Conservation (phyloP, 1,140 invertebrate species). For the Bombus sibiricus region DNA sequence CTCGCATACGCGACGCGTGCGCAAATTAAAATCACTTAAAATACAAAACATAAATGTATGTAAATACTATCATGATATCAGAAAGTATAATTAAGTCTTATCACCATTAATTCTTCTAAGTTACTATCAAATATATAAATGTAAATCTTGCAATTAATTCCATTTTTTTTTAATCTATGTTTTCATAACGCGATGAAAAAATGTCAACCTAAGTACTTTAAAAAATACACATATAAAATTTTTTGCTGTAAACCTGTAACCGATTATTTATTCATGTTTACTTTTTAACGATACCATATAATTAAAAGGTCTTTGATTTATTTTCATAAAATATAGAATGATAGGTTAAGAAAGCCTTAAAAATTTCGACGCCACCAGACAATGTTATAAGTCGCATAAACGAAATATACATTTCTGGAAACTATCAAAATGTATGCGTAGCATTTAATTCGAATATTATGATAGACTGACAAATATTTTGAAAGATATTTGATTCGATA, state of each 20-base stretch:
- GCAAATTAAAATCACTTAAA: background rate
- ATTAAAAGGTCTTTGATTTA: background rate
- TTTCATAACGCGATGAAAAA: background rate
- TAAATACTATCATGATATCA: background rate
- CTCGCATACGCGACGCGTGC: conserved; percentile 21
- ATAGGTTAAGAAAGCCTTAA: background rate
- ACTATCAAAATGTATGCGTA: background rate
- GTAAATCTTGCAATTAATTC: background rate
- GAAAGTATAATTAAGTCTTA: background rate
- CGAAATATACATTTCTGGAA: background rate
- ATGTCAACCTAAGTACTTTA: background rate
- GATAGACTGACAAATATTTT: background rate
- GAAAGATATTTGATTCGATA: background rate
- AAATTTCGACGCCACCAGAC: background rate
- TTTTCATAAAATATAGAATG: background rate
- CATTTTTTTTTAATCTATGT: background rate
- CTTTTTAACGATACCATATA: background rate
- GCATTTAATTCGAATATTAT: background rate
- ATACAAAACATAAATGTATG: background rate
- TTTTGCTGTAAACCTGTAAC: background rate
- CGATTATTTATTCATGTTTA: background rate
- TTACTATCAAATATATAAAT: background rate
- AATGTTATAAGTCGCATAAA: background rate
- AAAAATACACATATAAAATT: background rate
- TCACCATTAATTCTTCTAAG: background rate